Percentiles rank a stretch among this genome's conserved stretches.
Evolutionary conservation across 1,140 invertebrate genomes (phyloP).

Genomic region (Philopotamus ludificatus): DNA sequence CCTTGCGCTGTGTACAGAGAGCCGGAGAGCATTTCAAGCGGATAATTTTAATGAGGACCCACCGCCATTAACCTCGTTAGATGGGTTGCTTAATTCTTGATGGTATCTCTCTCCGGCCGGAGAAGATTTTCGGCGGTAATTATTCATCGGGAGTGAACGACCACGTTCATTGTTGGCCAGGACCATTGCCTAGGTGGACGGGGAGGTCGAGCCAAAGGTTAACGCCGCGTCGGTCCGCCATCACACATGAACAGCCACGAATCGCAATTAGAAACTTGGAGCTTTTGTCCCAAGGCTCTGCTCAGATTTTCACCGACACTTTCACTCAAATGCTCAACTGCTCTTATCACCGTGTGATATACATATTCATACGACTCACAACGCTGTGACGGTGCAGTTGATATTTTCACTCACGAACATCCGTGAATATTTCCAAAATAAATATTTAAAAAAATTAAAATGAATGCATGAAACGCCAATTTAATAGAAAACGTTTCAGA

Average conservation of each 20-base stretch:
- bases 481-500: too few relatives aligned
- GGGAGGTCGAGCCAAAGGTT: neutral
- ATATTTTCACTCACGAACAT: too few relatives aligned
- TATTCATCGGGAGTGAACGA: slow-evolving; percentile 21
- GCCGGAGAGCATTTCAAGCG: slow-evolving; percentile 20
- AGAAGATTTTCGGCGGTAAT: slow-evolving; percentile 8
- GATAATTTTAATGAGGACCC: slow-evolving; percentile 28
- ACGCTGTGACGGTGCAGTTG: too few relatives aligned
- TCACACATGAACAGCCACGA: neutral
- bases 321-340: too few relatives aligned
- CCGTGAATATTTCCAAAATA: too few relatives aligned
- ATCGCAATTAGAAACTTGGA: too few relatives aligned
- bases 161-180: slow-evolving; percentile 9
- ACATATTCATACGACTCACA: too few relatives aligned
- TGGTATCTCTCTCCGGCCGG: slow-evolving; percentile 13
- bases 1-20: neutral
- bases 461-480: too few relatives aligned
- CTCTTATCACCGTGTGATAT: too few relatives aligned
- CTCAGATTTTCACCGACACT: too few relatives aligned
- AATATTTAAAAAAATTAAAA: too few relatives aligned
- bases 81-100: slow-evolving; percentile 25
- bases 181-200: neutral
- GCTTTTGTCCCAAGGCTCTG: too few relatives aligned
- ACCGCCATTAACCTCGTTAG: slow-evolving; percentile 27
- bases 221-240: neutral